Percentiles rank a stretch among this genome's conserved stretches.
Evolutionary conservation across 2,113 vertebrate species (phyloP).

Genomic region (Thinocorus orbignyianus): DNA sequence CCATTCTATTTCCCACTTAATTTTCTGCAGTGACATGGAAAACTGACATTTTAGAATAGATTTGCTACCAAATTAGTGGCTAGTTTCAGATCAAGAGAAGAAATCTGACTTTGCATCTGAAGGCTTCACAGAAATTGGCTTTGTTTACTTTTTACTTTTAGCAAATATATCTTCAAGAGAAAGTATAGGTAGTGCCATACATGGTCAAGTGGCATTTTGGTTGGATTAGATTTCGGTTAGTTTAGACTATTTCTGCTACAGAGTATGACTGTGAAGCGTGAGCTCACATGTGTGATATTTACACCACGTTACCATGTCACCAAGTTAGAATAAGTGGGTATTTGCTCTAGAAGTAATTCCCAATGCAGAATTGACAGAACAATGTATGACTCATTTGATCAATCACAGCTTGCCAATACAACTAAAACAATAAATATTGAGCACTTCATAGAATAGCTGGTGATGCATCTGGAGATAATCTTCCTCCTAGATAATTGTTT

Average conservation of each 20-base stretch:
- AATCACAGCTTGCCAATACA: constrained; percentile 7
- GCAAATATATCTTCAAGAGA: neutral
- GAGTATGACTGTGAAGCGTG: neutral
- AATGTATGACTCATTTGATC: constrained; percentile 6
- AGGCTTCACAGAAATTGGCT: neutral
- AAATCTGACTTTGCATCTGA: neutral
- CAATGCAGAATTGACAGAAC: neutral
- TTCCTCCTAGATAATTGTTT: constrained; percentile 13
- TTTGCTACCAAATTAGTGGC: neutral
- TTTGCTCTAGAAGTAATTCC: neutral
- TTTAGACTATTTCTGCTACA: neutral
- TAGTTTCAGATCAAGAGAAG: neutral
- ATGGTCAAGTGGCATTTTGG: neutral
- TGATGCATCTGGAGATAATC: constrained; percentile 42
- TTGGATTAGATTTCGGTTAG: neutral
- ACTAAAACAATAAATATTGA: constrained; percentile 19
- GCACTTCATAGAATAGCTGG: neutral
- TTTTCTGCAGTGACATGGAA: neutral
- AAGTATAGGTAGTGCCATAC: neutral
- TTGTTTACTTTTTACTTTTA: neutral
- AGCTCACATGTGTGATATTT: constrained; percentile 1
- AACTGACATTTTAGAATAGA: neutral
- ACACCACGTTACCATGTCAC: no score
- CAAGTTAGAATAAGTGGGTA: neutral
- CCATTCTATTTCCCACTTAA: neutral